A percentile compares a stretch with the other conserved stretches of the same genome.
Conservation (phyloP, 1,140 invertebrate genomes). For the Drosophila elegans region DNA sequence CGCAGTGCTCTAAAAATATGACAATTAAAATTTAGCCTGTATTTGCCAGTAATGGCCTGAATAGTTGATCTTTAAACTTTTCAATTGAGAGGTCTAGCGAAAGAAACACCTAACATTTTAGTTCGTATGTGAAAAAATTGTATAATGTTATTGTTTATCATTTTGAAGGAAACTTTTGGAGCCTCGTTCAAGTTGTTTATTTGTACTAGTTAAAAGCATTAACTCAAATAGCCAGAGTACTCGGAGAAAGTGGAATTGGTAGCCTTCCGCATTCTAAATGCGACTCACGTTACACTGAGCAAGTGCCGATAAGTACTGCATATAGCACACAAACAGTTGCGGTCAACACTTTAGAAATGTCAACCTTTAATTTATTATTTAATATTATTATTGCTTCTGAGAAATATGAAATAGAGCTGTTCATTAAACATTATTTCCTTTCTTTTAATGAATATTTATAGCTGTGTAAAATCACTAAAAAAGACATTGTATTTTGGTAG, state of each 20-base stretch:
- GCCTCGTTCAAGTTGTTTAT: conserved; percentile 9
- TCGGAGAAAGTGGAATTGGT: conserved; percentile 35
- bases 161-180: neutral
- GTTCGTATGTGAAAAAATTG: too few relatives aligned
- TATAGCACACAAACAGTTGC: conserved; percentile 4
- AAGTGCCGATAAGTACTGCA: conserved; percentile 18
- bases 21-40: neutral
- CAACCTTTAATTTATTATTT: too few relatives aligned
- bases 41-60: conserved; percentile 1
- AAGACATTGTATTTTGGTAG: too few relatives aligned
- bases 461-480: too few relatives aligned
- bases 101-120: neutral
- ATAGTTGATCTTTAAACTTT: conserved; percentile 1
- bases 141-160: neutral
- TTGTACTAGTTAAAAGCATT: conserved; percentile 34
- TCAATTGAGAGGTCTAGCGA: conserved; percentile 14
- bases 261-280: conserved; percentile 41
- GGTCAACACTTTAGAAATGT: conserved; percentile 2
- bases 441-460: too few relatives aligned
- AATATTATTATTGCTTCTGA: conserved; percentile 1
- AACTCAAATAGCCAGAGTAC: conserved; percentile 27
- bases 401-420: neutral
- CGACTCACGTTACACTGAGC: conserved; percentile 32
- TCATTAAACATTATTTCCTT: neutral
- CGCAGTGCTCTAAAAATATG: conserved; percentile 2